Base-by-base conservation (phyloP, 1,140 invertebrate species). In the Heliconius eleuchia region DNA sequence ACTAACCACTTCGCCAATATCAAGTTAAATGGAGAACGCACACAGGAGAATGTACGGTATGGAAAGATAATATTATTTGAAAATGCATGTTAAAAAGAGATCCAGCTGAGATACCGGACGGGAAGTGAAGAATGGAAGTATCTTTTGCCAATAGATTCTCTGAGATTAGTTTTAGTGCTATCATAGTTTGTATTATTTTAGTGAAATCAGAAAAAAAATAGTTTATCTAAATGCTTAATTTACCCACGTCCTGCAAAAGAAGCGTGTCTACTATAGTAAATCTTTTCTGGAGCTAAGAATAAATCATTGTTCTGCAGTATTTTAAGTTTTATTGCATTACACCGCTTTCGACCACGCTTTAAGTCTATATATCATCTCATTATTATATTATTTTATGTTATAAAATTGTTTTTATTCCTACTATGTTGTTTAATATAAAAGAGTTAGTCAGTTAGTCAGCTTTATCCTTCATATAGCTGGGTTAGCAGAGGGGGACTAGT, bases 311-410 rank as follows among this genome's bases (percentile, higher is more conserved):
- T 16, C 30, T 46, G 70, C 66, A 72, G 66, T 34, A 71, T 77
- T 71, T 77, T 71, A 77, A 77, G 70, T 37, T 77, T 77, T 71
- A 46, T 76, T 39, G n/a, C 55, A 76, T 70, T 76, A 76, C 34
- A 71, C 71, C 19, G 71, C 37, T 71, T 39, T 71, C 8, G 71
- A 39, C 71, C 57, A 66, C 57, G 23, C 9, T 66, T 66, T 66
- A 37, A 27, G 34, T 9, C 1, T 66, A 57, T 57, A 57, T 57
- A 66, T 66, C 23, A 66, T 66, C 3, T 34, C 13, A 23, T 71
- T 71, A 23, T 71, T 71, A 71, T 71, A 19, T 71, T 71, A 71
- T 19, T 71, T 34, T 71, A 19, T 71, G 2, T 71, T 9, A 39
- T 71, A 71, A 19, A 37, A 11, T 37, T 71, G 19, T 71, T 37